Base-by-base conservation (phyloP, 2,797 vertebrate species). In the Phaenicophaeus curvirostris region DNA sequence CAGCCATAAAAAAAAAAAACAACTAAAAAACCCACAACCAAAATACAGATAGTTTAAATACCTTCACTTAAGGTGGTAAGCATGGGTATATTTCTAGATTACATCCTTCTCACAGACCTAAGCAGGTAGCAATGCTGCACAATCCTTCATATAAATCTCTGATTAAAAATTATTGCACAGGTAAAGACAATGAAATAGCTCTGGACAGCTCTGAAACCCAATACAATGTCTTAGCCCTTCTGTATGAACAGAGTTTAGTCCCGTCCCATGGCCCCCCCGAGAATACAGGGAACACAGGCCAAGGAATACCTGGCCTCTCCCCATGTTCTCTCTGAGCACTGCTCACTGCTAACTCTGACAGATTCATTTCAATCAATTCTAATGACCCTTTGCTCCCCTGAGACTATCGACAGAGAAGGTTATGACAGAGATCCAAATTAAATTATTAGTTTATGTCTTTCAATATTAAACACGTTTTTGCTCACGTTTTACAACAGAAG, bases 251-350 rank as follows among this genome's bases (percentile, higher is more conserved):
- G 19, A 24, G 9, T 31, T 79, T 41, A 35, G 39, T 0, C 75
- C 39, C 13, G 13, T 39, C 39, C 39, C 39, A 13, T 39, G 39
- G 39, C 42, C 42, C 42, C 23, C 31, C 5, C 0, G 0, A 44
- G 39, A 44, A 44, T 18, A 44, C 16, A 44, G 42, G 42, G 42
- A 17, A 58, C 0, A 8, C 3, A 51, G 11, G 42, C 21, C 59
- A 48, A 1, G 2, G 65, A 39, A 39, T 13, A 39, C 12, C 35
- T 17, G 21, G 39, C 11, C 44, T 39, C 44, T 66, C 33, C 23
- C 62, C 35, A 23, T 11, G 6, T 23, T 48, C 31, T 23, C 41
- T 35, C 59, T 37, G 48, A 67, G 62, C 30, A 55, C 28, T 9
- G 0, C 33, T 33, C 46, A 37, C 15, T 42, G n/a, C 5, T 13